A percentile compares a stretch with the other conserved stretches of the same genome.
Conservation (phyloP, 2,113 vertebrate genomes). For the Saiga tatarica region DNA sequence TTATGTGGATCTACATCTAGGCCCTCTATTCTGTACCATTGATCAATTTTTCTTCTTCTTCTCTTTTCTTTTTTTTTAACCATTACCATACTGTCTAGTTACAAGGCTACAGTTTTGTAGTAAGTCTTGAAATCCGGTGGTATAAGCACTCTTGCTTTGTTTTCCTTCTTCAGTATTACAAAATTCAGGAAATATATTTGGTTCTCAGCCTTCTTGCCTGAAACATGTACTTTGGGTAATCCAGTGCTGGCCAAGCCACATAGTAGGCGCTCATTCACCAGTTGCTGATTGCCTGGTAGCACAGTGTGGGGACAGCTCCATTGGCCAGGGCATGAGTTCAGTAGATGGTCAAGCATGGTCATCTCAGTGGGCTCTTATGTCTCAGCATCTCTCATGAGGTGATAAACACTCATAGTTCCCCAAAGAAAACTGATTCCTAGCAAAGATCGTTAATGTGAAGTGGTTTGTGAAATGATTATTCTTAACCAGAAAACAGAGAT, state of each 20-base stretch:
- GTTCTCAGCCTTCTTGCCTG: background rate
- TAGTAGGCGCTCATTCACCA: background rate
- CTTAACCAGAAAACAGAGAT: background rate
- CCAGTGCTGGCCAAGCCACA: background rate
- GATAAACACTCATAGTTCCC: background rate
- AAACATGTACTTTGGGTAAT: background rate
- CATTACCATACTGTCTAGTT: background rate
- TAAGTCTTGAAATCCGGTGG: background rate
- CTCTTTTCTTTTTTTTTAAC: background rate
- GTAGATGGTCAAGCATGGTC: background rate
- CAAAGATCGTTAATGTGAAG: background rate
- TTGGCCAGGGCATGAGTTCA: rapidly evolving
- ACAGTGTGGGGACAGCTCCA: background rate
- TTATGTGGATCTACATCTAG: background rate
- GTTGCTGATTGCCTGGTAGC: background rate
- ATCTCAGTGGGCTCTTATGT: background rate
- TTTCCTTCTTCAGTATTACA: background rate
- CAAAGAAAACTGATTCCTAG: background rate
- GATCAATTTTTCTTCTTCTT: background rate
- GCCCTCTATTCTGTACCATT: background rate
- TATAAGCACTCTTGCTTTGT: background rate
- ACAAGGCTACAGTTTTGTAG: background rate
- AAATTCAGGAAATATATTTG: background rate
- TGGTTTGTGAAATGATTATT: background rate
- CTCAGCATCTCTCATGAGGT: background rate